Evolutionary conservation across 1,140 invertebrate genomes (phyloP).

Genomic region (Ceratina australensis): DNA sequence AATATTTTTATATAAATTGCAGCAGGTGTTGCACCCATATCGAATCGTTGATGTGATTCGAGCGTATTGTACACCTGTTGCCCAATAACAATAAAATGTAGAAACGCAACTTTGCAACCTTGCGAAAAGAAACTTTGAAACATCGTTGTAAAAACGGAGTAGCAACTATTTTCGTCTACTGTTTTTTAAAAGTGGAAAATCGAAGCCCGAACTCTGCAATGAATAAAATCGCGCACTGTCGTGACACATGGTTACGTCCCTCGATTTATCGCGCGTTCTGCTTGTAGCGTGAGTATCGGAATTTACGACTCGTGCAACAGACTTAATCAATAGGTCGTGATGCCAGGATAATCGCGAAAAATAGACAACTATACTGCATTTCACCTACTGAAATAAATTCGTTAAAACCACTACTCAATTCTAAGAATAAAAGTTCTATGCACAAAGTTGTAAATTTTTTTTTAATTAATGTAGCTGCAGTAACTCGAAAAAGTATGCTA

Average conservation of each 20-base stretch:
- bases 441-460: too few species aligned
- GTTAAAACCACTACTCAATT: too few species aligned
- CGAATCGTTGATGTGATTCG: neutral
- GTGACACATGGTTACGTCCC: neutral
- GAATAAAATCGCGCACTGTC: neutral
- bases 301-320: constrained; percentile 5
- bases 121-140: neutral
- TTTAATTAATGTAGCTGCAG: too few species aligned
- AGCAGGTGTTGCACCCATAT: too few species aligned
- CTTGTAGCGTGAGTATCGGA: neutral
- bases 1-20: too few species aligned
- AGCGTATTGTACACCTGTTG: neutral
- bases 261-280: neutral
- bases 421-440: too few species aligned
- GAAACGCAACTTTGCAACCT: neutral
- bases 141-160: neutral
- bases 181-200: neutral
- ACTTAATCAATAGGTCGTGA: neutral
- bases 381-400: too few species aligned
- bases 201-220: neutral
- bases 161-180: neutral
- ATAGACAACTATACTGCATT: neutral
- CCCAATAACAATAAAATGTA: neutral
- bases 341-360: neutral
- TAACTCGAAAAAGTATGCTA: too few species aligned